A percentile compares a stretch with the other conserved stretches of the same genome.
phyloP scores from a whole-genome alignment of 1,140 invertebrate genomes.

The Danaus plexippus region DNA sequence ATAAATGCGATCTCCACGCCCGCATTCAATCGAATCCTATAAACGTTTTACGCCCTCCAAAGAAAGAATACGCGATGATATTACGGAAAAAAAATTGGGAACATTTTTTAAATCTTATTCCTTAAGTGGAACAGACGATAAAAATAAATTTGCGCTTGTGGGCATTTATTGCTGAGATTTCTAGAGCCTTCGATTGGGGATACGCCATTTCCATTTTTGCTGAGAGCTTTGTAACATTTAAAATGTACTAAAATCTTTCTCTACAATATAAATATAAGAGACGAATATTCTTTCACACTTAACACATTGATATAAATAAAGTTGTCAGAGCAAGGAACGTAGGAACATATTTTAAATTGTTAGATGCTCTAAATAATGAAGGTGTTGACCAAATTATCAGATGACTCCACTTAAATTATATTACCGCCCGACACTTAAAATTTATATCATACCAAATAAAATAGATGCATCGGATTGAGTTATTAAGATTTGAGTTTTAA shows the following conservation, averaged over 20 bases:
- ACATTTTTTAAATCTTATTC: slow-evolving; percentile 66
- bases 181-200: slow-evolving; percentile 30
- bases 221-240: slow-evolving; percentile 2
- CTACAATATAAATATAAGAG: too few species aligned
- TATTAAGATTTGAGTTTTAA: too few species aligned
- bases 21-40: slow-evolving; percentile 57
- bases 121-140: slow-evolving; percentile 70
- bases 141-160: slow-evolving; percentile 67
- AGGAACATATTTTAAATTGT: slow-evolving; percentile 11
- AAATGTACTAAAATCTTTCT: too few species aligned
- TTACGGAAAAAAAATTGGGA: slow-evolving; percentile 61
- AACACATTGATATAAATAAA: background rate
- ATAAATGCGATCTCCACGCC: slow-evolving; percentile 44
- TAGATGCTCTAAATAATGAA: slow-evolving; percentile 17
- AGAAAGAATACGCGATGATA: slow-evolving; percentile 59
- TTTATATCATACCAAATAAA: slow-evolving; percentile 21
- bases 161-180: slow-evolving; percentile 69
- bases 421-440: slow-evolving; percentile 20
- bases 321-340: background rate
- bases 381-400: slow-evolving; percentile 23
- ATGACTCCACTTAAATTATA: slow-evolving; percentile 15
- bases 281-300: too few species aligned
- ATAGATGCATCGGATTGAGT: background rate
- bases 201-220: slow-evolving; percentile 18
- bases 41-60: slow-evolving; percentile 64